Conservation (phyloP, 2,888 invertebrate species). For the Sphaerophoria rueppellii region DNA sequence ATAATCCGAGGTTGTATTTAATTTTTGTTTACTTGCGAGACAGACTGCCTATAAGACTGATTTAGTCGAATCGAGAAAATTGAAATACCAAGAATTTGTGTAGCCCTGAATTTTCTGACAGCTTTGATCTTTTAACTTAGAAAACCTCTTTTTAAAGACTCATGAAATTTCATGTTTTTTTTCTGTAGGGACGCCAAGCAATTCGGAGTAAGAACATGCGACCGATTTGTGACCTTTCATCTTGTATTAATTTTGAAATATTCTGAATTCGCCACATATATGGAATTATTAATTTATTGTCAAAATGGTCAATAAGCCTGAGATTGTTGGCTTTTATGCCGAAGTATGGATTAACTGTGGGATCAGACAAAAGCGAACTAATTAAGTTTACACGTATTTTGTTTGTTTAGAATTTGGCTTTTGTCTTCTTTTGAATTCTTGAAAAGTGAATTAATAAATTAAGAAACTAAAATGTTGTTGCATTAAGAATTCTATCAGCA, state of each 20-base stretch:
- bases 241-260: conserved; percentile 21
- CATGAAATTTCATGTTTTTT: no score
- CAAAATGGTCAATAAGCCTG: conserved; percentile 62
- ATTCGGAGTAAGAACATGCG: not conserved
- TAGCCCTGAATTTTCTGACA: no score
- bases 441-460: conserved; percentile 18
- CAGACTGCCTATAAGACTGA: not conserved
- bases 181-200: not conserved
- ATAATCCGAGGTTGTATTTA: conserved; percentile 34
- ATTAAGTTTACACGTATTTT: conserved; percentile 65
- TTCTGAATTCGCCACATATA: conserved; percentile 48
- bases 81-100: not conserved
- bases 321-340: conserved; percentile 60
- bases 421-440: not conserved
- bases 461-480: conserved; percentile 1
- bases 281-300: conserved; percentile 65
- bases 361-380: conserved; percentile 63
- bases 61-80: not conserved
- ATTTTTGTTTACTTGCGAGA: conserved; percentile 18
- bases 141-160: no score
- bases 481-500: conserved; percentile 7
- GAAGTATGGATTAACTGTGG: conserved; percentile 51
- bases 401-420: conserved; percentile 15
- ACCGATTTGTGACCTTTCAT: not conserved
- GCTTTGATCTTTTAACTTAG: no score